A percentile compares a stretch with the other conserved stretches of the same genome.
These are phyloP conservation scores for Formica exsecta DNA, from an alignment of 1,140 invertebrate genomes.

Conservation along the genomic window DNA sequence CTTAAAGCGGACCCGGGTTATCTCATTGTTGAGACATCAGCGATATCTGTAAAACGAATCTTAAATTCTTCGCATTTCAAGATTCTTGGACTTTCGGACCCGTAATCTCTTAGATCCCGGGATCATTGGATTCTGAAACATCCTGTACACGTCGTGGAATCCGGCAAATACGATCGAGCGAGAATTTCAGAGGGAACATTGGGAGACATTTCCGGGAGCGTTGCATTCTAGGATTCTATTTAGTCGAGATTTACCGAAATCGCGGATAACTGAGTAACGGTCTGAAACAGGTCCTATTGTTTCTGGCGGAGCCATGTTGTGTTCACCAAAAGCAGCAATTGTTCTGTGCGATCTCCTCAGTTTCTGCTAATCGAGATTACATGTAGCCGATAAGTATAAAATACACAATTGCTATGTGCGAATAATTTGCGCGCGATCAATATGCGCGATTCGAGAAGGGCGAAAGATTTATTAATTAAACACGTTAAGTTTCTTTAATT, in stretches of 20 bases:
- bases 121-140: conserved; percentile 35
- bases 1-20: not conserved
- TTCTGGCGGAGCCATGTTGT: conserved; percentile 23
- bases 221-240: conserved; percentile 58
- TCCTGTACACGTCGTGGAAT: conserved; percentile 42
- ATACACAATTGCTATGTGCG: not conserved
- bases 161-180: conserved; percentile 54
- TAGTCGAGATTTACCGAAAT: conserved; percentile 58
- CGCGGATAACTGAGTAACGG: conserved; percentile 60
- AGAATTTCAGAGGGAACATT: conserved; percentile 43
- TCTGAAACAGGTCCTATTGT: conserved; percentile 60
- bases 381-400: conserved; percentile 54
- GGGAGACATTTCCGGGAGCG: conserved; percentile 52
- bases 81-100: conserved; percentile 5
- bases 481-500: not conserved
- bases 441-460: not conserved
- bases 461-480: not conserved
- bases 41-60: not conserved
- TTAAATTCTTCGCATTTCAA: not conserved
- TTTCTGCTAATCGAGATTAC: conserved; percentile 60
- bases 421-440: not conserved
- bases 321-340: conserved; percentile 31
- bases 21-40: not conserved
- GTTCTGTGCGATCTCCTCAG: conserved; percentile 56
- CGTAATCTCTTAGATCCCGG: conserved; percentile 2